Evolutionary conservation across 2,797 vertebrate genomes (phyloP).

Genomic region (Meriones psammophilus): DNA sequence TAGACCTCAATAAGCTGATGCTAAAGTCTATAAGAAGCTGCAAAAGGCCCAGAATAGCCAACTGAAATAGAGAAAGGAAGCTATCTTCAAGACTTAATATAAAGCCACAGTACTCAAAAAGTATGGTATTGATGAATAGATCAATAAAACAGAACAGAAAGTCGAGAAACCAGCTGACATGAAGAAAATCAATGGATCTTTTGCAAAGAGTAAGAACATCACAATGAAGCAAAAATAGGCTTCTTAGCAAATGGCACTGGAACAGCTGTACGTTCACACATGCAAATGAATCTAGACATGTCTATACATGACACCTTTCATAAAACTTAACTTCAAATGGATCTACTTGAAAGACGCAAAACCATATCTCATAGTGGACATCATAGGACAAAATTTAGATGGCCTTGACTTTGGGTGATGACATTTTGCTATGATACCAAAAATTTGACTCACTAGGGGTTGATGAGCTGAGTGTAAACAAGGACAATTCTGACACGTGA

Average conservation of each 20-base stretch:
- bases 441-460: neutral
- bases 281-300: neutral
- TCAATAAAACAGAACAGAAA: neutral
- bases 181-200: neutral
- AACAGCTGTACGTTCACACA: neutral
- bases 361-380: neutral
- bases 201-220: neutral
- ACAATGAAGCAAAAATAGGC: neutral
- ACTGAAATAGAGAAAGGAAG: neutral
- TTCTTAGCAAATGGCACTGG: neutral
- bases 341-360: neutral
- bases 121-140: neutral
- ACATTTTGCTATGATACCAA: neutral
- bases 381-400: neutral
- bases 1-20: neutral
- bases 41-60: conserved; percentile 6
- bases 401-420: neutral
- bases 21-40: neutral
- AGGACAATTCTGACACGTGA: neutral
- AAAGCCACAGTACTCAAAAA: neutral
- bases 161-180: neutral
- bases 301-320: too few species aligned
- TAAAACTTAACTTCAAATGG: neutral
- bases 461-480: neutral
- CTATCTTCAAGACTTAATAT: conserved; percentile 11